These are phyloP conservation scores for Galerucella pusilla DNA, from an alignment of 2,888 invertebrate genomes.

Conservation along the genomic window DNA sequence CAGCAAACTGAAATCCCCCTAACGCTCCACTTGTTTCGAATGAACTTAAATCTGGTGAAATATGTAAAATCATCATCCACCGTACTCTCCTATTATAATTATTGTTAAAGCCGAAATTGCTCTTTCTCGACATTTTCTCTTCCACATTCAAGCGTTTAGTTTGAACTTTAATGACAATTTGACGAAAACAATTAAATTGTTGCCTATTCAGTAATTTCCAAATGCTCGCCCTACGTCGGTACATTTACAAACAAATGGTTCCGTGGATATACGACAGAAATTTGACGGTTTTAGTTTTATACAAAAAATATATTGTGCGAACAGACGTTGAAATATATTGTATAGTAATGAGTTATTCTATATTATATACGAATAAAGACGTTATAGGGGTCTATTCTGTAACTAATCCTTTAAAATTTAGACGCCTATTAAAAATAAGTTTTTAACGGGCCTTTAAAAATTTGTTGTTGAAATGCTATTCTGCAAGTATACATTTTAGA, in stretches of 20 bases:
- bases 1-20: slow-evolving; percentile 7
- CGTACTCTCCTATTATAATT: slow-evolving; percentile 3
- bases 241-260: background rate
- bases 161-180: slow-evolving; percentile 35
- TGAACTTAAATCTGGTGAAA: slow-evolving; percentile 11
- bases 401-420: too few relatives aligned
- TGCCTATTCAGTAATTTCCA: slow-evolving; percentile 4
- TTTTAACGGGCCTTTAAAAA: too few relatives aligned
- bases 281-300: background rate
- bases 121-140: slow-evolving; percentile 13
- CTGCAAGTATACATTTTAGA: too few relatives aligned
- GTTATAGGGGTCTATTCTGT: too few relatives aligned
- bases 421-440: too few relatives aligned
- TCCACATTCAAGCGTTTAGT: background rate
- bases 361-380: too few relatives aligned
- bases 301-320: too few relatives aligned
- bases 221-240: background rate
- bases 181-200: slow-evolving; percentile 35
- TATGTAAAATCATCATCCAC: slow-evolving; percentile 12
- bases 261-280: background rate
- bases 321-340: too few relatives aligned
- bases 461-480: too few relatives aligned
- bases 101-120: slow-evolving; percentile 7
- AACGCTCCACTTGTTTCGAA: slow-evolving; percentile 5
- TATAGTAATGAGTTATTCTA: too few relatives aligned